Conservation (phyloP, 2,888 invertebrate genomes). For the Agrotis ipsilon region DNA sequence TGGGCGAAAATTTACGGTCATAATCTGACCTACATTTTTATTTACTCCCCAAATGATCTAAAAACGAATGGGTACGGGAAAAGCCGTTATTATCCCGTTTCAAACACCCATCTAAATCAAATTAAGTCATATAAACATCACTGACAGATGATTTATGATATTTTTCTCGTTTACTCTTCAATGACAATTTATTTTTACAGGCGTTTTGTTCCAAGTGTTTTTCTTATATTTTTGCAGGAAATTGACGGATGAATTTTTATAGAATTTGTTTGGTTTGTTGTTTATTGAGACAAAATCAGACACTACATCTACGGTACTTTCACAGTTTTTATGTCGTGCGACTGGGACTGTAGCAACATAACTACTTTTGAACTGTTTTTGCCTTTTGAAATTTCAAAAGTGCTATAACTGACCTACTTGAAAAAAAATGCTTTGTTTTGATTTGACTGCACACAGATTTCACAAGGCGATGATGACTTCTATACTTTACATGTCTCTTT, state of each 20-base stretch:
- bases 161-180: slow-evolving; percentile 58
- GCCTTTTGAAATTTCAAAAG: too few species aligned
- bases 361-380: too few species aligned
- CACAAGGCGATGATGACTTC: too few species aligned
- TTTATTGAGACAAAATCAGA: not conserved
- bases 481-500: too few species aligned
- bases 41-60: slow-evolving; percentile 35
- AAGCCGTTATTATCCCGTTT: slow-evolving; percentile 52
- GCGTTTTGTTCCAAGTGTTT: slow-evolving; percentile 34
- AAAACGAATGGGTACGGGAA: slow-evolving; percentile 14
- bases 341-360: too few species aligned
- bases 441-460: too few species aligned
- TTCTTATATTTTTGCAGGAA: slow-evolving; percentile 42
- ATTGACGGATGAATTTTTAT: slow-evolving; percentile 15
- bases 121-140: slow-evolving; percentile 64
- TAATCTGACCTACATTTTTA: slow-evolving; percentile 12
- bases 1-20: not conserved
- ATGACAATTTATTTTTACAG: slow-evolving; percentile 58
- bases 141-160: slow-evolving; percentile 64
- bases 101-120: slow-evolving; percentile 64
- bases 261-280: not conserved
- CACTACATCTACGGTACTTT: too few species aligned
- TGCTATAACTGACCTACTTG: too few species aligned
- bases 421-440: too few species aligned
- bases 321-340: too few species aligned